phyloP scores from a whole-genome alignment of 2,113 vertebrate genomes.

The Acanthochromis polyacanthus region DNA sequence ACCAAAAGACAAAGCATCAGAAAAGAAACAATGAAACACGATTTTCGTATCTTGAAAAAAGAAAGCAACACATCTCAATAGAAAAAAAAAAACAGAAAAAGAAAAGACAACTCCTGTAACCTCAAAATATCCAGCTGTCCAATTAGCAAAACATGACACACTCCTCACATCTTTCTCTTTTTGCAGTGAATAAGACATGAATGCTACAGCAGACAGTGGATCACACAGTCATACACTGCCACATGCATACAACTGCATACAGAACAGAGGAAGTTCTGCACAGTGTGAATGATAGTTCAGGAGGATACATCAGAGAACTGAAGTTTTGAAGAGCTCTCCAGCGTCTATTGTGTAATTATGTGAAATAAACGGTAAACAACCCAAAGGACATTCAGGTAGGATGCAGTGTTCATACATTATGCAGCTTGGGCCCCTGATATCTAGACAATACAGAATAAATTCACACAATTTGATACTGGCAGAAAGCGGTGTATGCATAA shows the following conservation, averaged over 20 bases:
- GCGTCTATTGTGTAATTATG: slow-evolving; percentile 4
- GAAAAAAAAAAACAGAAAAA: slow-evolving; percentile 8
- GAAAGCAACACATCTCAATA: slow-evolving; percentile 35
- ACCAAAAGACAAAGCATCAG: slow-evolving; percentile 48
- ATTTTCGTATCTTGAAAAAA: slow-evolving; percentile 1
- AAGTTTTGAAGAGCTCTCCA: background rate
- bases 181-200: slow-evolving; percentile 17
- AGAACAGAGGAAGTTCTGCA: background rate
- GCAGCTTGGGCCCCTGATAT: slow-evolving; percentile 1
- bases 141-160: slow-evolving; percentile 29
- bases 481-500: slow-evolving; percentile 10
- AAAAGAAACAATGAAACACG: slow-evolving; percentile 12
- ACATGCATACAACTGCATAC: background rate
- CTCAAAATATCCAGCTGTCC: slow-evolving; percentile 28
- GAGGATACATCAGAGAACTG: background rate
- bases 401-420: slow-evolving; percentile 6
- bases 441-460: slow-evolving; percentile 19
- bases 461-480: background rate
- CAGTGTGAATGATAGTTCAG: background rate
- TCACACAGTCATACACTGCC: background rate
- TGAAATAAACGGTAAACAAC: slow-evolving; percentile 11
- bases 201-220: slow-evolving; percentile 9
- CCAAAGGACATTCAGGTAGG: slow-evolving; percentile 19
- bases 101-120: background rate
- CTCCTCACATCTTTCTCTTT: slow-evolving; percentile 13